phyloP scores from a whole-genome alignment of 2,797 vertebrate species.

The Sebastes trivittatus region DNA sequence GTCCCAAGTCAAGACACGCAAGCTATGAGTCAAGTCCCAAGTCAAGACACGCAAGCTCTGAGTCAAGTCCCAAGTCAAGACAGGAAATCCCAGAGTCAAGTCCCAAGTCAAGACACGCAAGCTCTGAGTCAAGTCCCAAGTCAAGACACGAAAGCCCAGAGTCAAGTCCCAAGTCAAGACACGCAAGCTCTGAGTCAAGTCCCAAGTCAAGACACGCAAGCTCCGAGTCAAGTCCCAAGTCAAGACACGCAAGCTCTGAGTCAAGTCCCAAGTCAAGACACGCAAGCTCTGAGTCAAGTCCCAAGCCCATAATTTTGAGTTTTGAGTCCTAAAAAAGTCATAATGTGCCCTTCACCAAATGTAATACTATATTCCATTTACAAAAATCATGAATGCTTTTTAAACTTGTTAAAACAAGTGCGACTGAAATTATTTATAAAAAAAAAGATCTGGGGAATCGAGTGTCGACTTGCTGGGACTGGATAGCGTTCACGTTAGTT shows the following conservation, averaged over 20 bases:
- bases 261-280: no score
- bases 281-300: not conserved
- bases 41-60: no score
- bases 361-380: not conserved
- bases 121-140: not conserved
- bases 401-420: not conserved
- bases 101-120: no score
- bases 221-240: no score
- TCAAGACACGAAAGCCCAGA: fast-evolving
- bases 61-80: no score
- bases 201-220: no score
- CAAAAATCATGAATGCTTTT: not conserved
- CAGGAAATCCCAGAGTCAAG: no score
- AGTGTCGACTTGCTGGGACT: not conserved
- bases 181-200: no score
- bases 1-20: not conserved
- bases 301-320: not conserved
- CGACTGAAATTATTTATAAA: not conserved
- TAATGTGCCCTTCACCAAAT: not conserved
- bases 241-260: no score
- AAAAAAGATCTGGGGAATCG: not conserved
- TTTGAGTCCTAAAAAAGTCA: not conserved
- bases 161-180: no score
- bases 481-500: not conserved
- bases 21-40: not conserved